Percentiles rank a stretch among this genome's conserved stretches.
These are phyloP conservation scores for Amphipyra tragopoginis DNA, from an alignment of 2,888 invertebrate genomes.

Conservation along the genomic window DNA sequence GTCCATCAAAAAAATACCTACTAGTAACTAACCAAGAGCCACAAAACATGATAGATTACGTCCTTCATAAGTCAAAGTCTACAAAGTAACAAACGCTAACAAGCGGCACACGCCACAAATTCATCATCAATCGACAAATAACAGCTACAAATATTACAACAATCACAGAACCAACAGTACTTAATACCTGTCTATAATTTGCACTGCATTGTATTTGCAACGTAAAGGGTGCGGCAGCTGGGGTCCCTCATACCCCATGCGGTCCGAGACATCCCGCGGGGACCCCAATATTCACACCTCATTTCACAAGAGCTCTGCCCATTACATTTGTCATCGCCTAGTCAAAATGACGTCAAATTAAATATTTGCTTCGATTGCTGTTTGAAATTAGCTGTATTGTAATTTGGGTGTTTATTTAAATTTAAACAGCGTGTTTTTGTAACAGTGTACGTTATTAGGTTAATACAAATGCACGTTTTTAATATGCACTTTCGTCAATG, in stretches of 20 bases:
- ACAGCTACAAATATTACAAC: constrained; percentile 59
- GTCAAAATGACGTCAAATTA: constrained; percentile 73
- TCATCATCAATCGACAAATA: constrained; percentile 58
- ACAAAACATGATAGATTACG: no score
- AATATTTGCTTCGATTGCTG: constrained; percentile 63
- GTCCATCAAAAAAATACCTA: no score
- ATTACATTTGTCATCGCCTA: constrained; percentile 80
- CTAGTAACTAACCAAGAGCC: no score
- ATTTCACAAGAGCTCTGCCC: constrained; percentile 84
- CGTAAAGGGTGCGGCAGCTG: constrained; percentile 81
- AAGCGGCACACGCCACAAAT: constrained; percentile 70
- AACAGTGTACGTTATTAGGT: background rate
- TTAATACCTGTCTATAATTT: constrained; percentile 82
- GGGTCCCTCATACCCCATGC: constrained; percentile 70
- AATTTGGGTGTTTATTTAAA: constrained; percentile 50
- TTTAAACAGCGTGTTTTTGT: constrained; percentile 25
- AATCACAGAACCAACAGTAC: constrained; percentile 67
- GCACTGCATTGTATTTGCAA: constrained; percentile 74
- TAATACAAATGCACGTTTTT: background rate
- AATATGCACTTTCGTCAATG: no score
- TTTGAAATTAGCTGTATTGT: constrained; percentile 71
- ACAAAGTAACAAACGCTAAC: constrained; percentile 21
- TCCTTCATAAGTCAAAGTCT: background rate
- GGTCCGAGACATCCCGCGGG: constrained; percentile 78
- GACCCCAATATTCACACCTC: constrained; percentile 89